Percentiles rank a stretch among this genome's conserved stretches.
Conservation (phyloP, 1,140 invertebrate species). For the Macrobrachium rosenbergii region DNA sequence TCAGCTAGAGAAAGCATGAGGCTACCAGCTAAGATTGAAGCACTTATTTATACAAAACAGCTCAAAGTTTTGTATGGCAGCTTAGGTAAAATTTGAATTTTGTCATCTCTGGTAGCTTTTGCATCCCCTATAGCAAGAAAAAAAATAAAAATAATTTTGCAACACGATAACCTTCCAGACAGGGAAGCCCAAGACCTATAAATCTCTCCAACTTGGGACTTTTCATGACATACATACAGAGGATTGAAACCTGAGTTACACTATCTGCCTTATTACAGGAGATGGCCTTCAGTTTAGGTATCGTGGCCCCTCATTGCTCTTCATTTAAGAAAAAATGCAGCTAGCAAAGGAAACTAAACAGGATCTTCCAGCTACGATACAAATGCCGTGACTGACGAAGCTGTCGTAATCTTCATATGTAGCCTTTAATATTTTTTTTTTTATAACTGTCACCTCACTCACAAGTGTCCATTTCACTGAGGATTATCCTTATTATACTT, state of each 20-base stretch:
- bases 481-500: constrained; percentile 26
- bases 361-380: constrained; percentile 2
- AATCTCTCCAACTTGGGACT: constrained; percentile 42
- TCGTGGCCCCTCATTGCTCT: constrained; percentile 25
- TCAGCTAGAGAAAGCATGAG: not conserved
- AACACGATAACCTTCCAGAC: constrained; percentile 18
- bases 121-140: not conserved
- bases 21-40: too few relatives aligned
- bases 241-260: constrained; percentile 47
- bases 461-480: constrained; percentile 6
- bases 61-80: too few relatives aligned
- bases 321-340: constrained; percentile 21
- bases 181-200: constrained; percentile 36
- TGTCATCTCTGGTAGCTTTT: not conserved
- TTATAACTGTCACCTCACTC: constrained; percentile 24
- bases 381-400: not conserved
- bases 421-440: not conserved
- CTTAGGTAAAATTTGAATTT: too few relatives aligned
- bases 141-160: not conserved
- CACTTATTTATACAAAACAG: too few relatives aligned
- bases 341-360: constrained; percentile 9
- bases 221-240: constrained; percentile 35
- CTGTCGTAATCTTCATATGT: not conserved
- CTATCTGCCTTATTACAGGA: constrained; percentile 37
- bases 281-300: constrained; percentile 32